phyloP scores from a whole-genome alignment of 37 sponge, comb jelly and placozoan genomes.

The Crambe crambe region DNA sequence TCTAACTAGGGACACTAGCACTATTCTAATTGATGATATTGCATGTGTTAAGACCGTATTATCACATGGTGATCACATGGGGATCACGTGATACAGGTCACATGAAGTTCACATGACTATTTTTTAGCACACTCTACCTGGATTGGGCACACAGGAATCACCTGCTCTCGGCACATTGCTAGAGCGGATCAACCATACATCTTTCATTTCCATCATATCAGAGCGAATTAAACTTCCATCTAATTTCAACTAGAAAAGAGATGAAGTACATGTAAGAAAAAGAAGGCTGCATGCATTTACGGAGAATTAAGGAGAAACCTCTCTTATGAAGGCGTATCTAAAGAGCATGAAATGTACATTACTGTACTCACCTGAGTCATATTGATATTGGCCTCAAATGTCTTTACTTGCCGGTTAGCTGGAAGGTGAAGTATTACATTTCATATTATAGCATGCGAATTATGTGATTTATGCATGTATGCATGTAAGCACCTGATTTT shows the following conservation, averaged over 20 bases:
- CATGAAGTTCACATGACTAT: constrained; percentile 17
- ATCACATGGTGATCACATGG: constrained; percentile 21
- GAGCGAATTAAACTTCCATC: constrained; percentile 52
- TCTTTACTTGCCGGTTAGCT: constrained; percentile 56
- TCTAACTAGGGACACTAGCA: too few species aligned
- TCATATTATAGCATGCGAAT: not conserved
- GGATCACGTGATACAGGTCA: constrained; percentile 2
- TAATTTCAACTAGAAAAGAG: constrained; percentile 46
- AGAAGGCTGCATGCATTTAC: not conserved
- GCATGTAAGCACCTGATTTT: constrained; percentile 26
- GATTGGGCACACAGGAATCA: constrained; percentile 72
- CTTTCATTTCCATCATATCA: constrained; percentile 56
- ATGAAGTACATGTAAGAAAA: too few species aligned
- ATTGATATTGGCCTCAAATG: constrained; percentile 69
- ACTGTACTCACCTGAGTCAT: constrained; percentile 54
- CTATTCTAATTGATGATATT: constrained; percentile 2
- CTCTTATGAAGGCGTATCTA: not conserved
- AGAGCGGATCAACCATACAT: constrained; percentile 63
- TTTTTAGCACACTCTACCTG: constrained; percentile 53
- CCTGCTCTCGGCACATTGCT: constrained; percentile 72
- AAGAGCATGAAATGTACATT: not conserved
- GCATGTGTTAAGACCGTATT: constrained; percentile 1
- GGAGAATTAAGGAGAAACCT: not conserved
- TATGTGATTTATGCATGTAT: not conserved
- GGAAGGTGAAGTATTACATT: not conserved